Conservation (phyloP, 1,140 invertebrate genomes). For the Eumaeus atala region DNA sequence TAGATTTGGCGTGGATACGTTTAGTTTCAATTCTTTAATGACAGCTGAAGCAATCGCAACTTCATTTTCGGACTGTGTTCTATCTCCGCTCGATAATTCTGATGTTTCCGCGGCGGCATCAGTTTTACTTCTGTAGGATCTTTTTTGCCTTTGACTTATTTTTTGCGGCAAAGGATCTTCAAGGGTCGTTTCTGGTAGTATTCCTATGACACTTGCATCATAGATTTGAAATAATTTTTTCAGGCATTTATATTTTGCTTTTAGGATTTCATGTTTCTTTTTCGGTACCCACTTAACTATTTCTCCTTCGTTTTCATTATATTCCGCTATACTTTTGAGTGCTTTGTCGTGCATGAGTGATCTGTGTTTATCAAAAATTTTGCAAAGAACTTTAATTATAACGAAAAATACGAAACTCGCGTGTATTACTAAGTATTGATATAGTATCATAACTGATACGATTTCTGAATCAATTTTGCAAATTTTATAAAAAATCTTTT, state of each 20-base stretch:
- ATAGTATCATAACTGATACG: conserved; percentile 51
- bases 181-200: conserved; percentile 40
- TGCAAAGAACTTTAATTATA: conserved; percentile 45
- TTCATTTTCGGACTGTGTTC: conserved; percentile 25
- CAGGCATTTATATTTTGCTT: conserved; percentile 63
- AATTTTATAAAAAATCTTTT: conserved; percentile 31
- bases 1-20: conserved; percentile 26
- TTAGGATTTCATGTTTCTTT: conserved; percentile 60
- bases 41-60: conserved; percentile 31
- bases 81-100: conserved; percentile 32
- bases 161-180: conserved; percentile 24
- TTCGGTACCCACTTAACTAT: conserved; percentile 60
- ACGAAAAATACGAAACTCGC: conserved; percentile 43
- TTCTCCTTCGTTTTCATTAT: conserved; percentile 41
- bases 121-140: conserved; percentile 44
- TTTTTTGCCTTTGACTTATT: conserved; percentile 29
- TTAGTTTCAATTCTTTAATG: conserved; percentile 38
- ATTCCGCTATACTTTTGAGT: conserved; percentile 45
- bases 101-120: conserved; percentile 47
- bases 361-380: conserved; percentile 21
- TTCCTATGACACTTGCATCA: conserved; percentile 57
- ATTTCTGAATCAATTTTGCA: conserved; percentile 26
- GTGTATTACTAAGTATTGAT: conserved; percentile 54
- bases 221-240: conserved; percentile 66
- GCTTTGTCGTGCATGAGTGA: conserved; percentile 44